Percentiles rank a stretch among this genome's conserved stretches.
Conservation (phyloP, 1,140 invertebrate genomes). For the Thereuonema tuberculata region DNA sequence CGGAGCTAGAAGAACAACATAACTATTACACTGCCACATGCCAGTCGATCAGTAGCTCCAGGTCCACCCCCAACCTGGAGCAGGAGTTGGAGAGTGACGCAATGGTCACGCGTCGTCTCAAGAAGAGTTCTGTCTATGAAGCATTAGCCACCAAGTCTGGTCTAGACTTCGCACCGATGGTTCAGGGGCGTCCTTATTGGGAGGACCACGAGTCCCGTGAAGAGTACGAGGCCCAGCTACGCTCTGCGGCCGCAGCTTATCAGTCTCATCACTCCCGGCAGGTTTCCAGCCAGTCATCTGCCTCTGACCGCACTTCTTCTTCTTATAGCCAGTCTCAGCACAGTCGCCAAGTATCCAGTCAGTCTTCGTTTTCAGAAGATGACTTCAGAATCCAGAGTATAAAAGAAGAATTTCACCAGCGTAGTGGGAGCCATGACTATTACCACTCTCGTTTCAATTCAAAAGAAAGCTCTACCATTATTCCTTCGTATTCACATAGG, state of each 20-base stretch:
- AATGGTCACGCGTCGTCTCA: constrained; percentile 22
- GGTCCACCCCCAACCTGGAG: constrained; percentile 37
- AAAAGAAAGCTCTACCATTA: background rate
- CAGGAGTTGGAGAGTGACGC: constrained; percentile 35
- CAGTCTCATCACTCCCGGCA: constrained; percentile 2
- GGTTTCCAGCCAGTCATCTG: constrained; percentile 9
- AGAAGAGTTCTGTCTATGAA: constrained; percentile 19
- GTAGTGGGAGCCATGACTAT: background rate
- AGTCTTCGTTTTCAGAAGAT: constrained; percentile 8
- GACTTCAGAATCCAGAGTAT: constrained; percentile 7
- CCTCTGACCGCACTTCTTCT: constrained; percentile 3
- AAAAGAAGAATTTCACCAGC: constrained; percentile 1
- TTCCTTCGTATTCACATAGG: background rate
- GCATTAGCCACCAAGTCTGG: constrained; percentile 18
- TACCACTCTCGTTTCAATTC: background rate
- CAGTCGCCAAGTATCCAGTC: constrained; percentile 10
- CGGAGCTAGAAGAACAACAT: background rate
- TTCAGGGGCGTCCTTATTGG: constrained; percentile 15
- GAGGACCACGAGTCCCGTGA: constrained; percentile 4
- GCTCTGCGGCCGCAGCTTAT: background rate
- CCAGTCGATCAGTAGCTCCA: background rate
- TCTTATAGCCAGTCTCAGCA: background rate
- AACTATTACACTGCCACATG: background rate
- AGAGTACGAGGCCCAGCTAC: background rate
- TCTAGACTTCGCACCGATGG: constrained; percentile 16